Base-by-base conservation (phyloP, 2,888 invertebrate genomes). In the Pseudococcus jackbeardsleyi region DNA sequence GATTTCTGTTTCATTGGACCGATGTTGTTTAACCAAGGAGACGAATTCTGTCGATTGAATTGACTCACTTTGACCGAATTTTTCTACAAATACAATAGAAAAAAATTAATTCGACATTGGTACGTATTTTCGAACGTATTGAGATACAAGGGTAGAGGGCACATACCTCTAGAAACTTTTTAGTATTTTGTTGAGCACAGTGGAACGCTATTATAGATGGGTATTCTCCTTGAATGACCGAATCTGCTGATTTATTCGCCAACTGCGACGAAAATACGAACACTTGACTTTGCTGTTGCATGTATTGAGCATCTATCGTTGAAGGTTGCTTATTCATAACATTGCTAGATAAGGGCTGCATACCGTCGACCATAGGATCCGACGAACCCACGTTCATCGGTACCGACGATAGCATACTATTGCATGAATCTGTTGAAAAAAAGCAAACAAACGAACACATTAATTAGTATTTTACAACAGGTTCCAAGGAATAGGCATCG, bases 251-350 rank as follows among this genome's bases (percentile, higher is more conserved):
- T 91, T 97, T 96, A 92, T 99, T 99, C 5, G 98, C 99, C 92
- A 98, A 93, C 91, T 95, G 93, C 11, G 99, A 98, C 33, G 98
- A 97, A 93, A 99, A 99, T 90, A 99, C 98, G 94, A 98, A 99
- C 92, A 99, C 97, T 92, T 98, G 98, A 92, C 97, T 98, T 92
- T 98, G 98, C 92, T 99, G 98, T 93, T 98, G 97, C 96, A 96
- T 95, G 91, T 96, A 96, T 91, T 95, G 95, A 15, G 96, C 96
- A 93, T 96, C 96, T 94, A 96, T 95, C 90, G 95, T 95, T 87
- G 92, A 92, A 90, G 93, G 93, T 90, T 95, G 95, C 91, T 96
- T 96, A 91, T 94, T 94, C 90, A 96, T 94, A 89, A 96, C 95
- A 91, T 96, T 96, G 90, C 95, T 95, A 50, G 95, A 95, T 91